phyloP scores from a whole-genome alignment of 2,797 vertebrate genomes.

The Coracias cyanogaster region DNA sequence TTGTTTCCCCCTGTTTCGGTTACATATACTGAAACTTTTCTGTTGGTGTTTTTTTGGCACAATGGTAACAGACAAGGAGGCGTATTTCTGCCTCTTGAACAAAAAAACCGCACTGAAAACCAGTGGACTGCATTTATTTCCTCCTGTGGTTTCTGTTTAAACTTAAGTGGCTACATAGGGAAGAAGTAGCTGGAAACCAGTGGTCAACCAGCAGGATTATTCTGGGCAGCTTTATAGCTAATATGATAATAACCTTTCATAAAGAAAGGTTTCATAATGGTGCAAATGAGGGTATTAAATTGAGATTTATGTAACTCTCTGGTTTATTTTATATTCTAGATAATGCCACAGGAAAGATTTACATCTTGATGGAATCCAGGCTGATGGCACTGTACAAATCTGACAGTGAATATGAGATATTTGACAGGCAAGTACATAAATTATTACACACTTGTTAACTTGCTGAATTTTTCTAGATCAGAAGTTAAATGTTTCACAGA shows the following conservation, averaged over 20 bases:
- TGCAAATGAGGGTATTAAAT: neutral
- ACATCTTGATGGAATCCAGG: conserved; percentile 97
- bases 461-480: neutral
- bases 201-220: neutral
- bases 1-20: neutral
- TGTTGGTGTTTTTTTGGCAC: neutral
- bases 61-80: neutral
- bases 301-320: neutral
- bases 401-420: conserved; percentile 89
- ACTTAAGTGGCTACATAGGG: neutral
- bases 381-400: conserved; percentile 91
- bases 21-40: neutral
- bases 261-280: neutral
- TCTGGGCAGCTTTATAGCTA: neutral
- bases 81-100: neutral
- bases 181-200: neutral
- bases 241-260: neutral
- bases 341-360: conserved; percentile 82
- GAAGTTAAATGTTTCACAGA: neutral
- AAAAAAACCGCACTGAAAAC: neutral
- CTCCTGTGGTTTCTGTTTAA: neutral
- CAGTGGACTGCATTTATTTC: neutral
- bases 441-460: neutral
- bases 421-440: conserved; percentile 88
- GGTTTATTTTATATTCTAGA: conserved; percentile 78